These are phyloP conservation scores for Danio choprae DNA, from an alignment of 2,797 vertebrate species.

Conservation along the genomic window DNA sequence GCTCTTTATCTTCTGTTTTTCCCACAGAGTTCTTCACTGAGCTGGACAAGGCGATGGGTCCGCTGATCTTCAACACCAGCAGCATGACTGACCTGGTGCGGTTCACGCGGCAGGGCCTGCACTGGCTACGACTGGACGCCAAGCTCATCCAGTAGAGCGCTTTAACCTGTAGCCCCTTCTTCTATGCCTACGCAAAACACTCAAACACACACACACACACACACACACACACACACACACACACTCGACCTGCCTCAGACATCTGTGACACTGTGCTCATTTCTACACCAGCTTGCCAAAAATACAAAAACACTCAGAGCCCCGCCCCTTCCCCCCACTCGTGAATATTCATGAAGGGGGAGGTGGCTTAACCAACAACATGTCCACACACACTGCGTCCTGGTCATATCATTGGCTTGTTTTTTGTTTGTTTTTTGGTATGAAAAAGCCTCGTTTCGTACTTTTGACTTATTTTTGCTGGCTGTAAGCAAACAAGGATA, in stretches of 20 bases:
- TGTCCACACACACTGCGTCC: conserved; percentile 14
- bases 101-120: conserved; percentile 95
- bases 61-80: conserved; percentile 97
- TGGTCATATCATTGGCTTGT: conserved; percentile 51
- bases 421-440: conserved; percentile 3
- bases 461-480: conserved; percentile 64
- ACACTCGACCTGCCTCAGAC: conserved; percentile 84
- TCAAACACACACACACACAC: conserved; percentile 52
- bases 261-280: conserved; percentile 96
- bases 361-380: conserved; percentile 16
- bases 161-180: conserved; percentile 33
- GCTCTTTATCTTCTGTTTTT: background rate
- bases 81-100: conserved; percentile 98
- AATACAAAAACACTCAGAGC: conserved; percentile 58
- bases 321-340: conserved; percentile 7
- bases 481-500: conserved; percentile 51
- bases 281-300: conserved; percentile 84
- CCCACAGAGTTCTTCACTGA: conserved; percentile 93
- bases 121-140: conserved; percentile 96
- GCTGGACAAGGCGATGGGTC: conserved; percentile 96
- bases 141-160: conserved; percentile 82
- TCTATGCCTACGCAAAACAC: conserved; percentile 61
- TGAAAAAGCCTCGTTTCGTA: conserved; percentile 66
- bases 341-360: conserved; percentile 43
- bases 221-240: conserved; percentile 56